phyloP scores from a whole-genome alignment of 2,888 invertebrate genomes.

The Phortica okadai region DNA sequence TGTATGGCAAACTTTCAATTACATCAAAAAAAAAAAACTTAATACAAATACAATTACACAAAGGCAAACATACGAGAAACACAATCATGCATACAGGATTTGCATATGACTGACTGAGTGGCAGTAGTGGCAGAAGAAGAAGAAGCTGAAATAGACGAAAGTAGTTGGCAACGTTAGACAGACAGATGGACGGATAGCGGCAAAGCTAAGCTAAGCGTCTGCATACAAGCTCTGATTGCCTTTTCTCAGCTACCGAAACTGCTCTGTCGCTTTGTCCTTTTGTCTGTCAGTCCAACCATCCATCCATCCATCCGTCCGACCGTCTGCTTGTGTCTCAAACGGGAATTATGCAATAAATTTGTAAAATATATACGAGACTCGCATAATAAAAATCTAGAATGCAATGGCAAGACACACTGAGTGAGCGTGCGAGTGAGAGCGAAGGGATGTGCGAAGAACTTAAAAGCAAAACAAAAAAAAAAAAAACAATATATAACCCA shows the following conservation, averaged over 20 bases:
- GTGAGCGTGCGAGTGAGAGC: neutral
- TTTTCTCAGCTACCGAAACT: slow-evolving; percentile 2
- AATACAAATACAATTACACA: slow-evolving; percentile 24
- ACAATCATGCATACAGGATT: neutral
- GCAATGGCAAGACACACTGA: too few relatives aligned
- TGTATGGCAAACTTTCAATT: slow-evolving; percentile 39
- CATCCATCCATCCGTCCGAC: too few relatives aligned
- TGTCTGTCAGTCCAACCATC: neutral
- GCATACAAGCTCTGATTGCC: slow-evolving; percentile 19
- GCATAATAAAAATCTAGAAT: slow-evolving; percentile 12
- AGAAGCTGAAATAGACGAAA: too few relatives aligned
- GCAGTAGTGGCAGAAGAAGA: neutral
- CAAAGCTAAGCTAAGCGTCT: neutral
- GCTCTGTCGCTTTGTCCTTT: neutral
- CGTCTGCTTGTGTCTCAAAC: slow-evolving; percentile 26
- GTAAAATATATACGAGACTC: slow-evolving; percentile 37
- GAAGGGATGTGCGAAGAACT: neutral
- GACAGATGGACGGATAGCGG: neutral
- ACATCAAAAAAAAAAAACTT: slow-evolving; percentile 28
- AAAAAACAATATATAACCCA: neutral
- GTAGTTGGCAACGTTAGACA: neutral
- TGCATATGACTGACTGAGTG: slow-evolving; percentile 2
- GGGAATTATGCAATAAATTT: slow-evolving; percentile 42
- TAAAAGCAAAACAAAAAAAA: neutral
- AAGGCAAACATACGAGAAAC: neutral